Base-by-base conservation (phyloP, 2,113 vertebrate species). In the Alligator mississippiensis region DNA sequence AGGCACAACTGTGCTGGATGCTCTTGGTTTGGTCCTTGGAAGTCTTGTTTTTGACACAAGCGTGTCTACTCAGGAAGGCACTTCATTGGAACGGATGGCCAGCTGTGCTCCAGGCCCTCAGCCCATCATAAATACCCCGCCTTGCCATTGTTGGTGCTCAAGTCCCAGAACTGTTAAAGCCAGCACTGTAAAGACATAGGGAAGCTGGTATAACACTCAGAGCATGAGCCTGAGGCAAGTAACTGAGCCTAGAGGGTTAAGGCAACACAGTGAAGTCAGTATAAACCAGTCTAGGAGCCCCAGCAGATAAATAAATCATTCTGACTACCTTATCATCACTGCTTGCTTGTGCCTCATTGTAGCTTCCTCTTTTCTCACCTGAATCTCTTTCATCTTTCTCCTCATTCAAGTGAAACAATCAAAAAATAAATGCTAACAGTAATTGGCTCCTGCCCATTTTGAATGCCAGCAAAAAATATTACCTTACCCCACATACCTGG, bases 301-400 rank as follows among this genome's bases (percentile, higher is more conserved):
- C 85, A 87, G 87, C 60, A 93, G 90, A 96, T 96, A 96, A 94
- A 96, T 93, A 94, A 93, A 76, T 95, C 85, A 82, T 87, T 80
- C 92, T 90, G 74, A 92, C 87, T 79, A 87, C 24, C 19, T 89
- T 89, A 60, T 95, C 88, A 89, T 84, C 90, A 27, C 72, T 93
- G 55, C 88, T 96, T 88, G 89, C 66, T 80, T 84, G 63, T 79
- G 90, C 92, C 84, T 91, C 88, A 76, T 94, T 88, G 94, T 92
- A 68, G 94, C 75, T 87, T 66, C 88, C 62, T 80, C 38, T 75
- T 87, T 79, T 93, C 93, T 90, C 85, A 96, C 95, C 94, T 94
- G 92, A 92, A 83, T 90, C 88, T 87, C 72, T 92, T 92, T 89
- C 47, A 4, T 88, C 93, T 88, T 88, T 59, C 78, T 85, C 25